phyloP scores from a whole-genome alignment of 1,140 invertebrate species.

The Drosophila tropicalis region DNA sequence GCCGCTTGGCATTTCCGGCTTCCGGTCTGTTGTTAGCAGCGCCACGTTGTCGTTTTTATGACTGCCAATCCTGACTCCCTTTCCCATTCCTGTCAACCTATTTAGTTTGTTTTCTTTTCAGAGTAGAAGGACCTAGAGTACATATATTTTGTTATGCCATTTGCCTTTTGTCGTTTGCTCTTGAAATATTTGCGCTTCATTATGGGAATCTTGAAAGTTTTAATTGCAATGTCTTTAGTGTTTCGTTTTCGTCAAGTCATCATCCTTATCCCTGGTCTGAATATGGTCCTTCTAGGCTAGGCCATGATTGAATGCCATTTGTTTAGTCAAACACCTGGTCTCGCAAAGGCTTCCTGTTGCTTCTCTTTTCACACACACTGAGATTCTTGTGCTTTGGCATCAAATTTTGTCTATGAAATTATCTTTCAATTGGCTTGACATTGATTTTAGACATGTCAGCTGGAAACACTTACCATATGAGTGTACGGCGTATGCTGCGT shows the following conservation, averaged over 20 bases:
- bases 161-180: conserved; percentile 60
- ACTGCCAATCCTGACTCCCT: conserved; percentile 23
- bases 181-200: conserved; percentile 72
- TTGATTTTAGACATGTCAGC: conserved; percentile 43
- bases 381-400: conserved; percentile 39
- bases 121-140: conserved; percentile 1
- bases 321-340: conserved; percentile 33
- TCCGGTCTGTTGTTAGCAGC: conserved; percentile 65
- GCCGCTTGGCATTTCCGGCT: conserved; percentile 71
- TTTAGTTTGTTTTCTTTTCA: conserved; percentile 9
- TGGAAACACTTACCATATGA: conserved; percentile 22
- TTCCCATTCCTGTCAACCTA: not conserved
- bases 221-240: conserved; percentile 60
- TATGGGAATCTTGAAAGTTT: conserved; percentile 65
- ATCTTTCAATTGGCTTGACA: conserved; percentile 65
- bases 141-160: conserved; percentile 33
- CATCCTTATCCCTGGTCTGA: conserved; percentile 16
- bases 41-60: conserved; percentile 69
- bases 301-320: conserved; percentile 67
- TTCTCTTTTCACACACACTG: not conserved
- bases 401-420: conserved; percentile 62
- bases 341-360: conserved; percentile 12
- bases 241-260: conserved; percentile 24
- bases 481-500: conserved; percentile 20
- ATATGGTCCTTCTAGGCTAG: conserved; percentile 35